Evolutionary conservation across 2,797 vertebrate genomes (phyloP).

Genomic region (Sorex maritimensis): DNA sequence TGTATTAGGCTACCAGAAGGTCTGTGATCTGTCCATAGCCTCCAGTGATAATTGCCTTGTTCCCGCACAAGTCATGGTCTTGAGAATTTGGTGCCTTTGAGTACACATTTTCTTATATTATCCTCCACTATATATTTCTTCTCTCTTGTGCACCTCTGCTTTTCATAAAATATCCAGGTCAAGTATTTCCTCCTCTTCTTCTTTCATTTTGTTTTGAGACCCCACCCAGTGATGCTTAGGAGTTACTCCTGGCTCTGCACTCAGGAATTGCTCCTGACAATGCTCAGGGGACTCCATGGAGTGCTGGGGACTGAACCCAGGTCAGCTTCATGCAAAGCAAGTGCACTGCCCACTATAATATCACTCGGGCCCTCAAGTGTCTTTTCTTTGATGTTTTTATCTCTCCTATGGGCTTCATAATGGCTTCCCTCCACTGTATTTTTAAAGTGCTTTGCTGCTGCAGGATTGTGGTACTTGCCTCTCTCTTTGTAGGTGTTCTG

Average conservation of each 20-base stretch:
- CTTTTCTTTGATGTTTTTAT: not conserved
- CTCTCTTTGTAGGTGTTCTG: not conserved
- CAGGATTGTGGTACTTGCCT: too few species aligned
- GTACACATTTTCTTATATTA: not conserved
- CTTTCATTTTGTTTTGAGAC: too few species aligned
- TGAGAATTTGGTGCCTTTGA: not conserved
- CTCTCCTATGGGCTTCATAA: not conserved
- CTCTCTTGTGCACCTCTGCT: not conserved
- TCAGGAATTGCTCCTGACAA: too few species aligned
- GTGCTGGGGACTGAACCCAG: too few species aligned
- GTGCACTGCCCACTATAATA: too few species aligned
- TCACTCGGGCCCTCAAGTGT: too few species aligned
- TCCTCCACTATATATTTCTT: not conserved
- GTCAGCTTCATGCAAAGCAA: too few species aligned
- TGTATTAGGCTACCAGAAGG: too few species aligned
- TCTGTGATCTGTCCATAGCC: not conserved
- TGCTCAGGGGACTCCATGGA: too few species aligned
- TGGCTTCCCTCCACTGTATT: not conserved
- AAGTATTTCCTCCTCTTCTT: not conserved
- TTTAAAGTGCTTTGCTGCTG: not conserved
- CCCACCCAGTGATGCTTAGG: too few species aligned
- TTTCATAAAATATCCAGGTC: not conserved
- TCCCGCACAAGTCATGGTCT: not conserved
- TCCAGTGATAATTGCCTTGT: not conserved
- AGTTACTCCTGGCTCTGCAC: too few species aligned